A percentile compares a stretch with the other conserved stretches of the same genome.
These are phyloP conservation scores for Limnothrissa miodon DNA, from an alignment of 2,113 vertebrate genomes.

Conservation along the genomic window DNA sequence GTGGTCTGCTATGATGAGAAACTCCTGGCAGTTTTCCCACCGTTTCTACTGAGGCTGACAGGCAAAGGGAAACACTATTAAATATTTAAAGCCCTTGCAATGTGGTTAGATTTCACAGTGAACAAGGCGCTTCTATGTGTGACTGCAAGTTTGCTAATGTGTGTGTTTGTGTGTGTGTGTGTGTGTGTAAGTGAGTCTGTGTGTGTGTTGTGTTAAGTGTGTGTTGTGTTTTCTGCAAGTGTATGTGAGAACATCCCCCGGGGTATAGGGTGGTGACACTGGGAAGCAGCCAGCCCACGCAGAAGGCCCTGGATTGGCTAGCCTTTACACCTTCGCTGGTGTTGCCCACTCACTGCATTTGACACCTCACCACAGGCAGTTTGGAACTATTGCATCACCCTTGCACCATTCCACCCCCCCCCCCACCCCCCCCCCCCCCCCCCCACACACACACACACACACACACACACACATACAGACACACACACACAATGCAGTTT, in stretches of 20 bases:
- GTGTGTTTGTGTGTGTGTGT: constrained; percentile 33
- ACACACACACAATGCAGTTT: neutral
- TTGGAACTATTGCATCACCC: constrained; percentile 45
- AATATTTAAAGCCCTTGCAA: constrained; percentile 57
- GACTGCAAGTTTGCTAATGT: constrained; percentile 17
- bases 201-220: constrained; percentile 20
- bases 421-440: neutral
- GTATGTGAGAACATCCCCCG: neutral
- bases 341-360: neutral
- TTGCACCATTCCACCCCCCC: constrained; percentile 55
- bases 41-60: constrained; percentile 44
- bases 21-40: neutral
- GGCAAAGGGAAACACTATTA: constrained; percentile 63
- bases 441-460: neutral
- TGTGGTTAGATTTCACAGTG: constrained; percentile 30
- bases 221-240: neutral
- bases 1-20: neutral
- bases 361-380: neutral
- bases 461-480: neutral
- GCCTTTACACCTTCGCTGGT: neutral
- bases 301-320: neutral
- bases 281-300: neutral
- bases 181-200: constrained; percentile 20
- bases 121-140: constrained; percentile 18
- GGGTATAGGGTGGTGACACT: neutral